Percentiles rank a stretch among this genome's conserved stretches.
These are phyloP conservation scores for Astreopora myriophthalma DNA, from an alignment of 64 coral and sea anemone species.

Conservation along the genomic window DNA sequence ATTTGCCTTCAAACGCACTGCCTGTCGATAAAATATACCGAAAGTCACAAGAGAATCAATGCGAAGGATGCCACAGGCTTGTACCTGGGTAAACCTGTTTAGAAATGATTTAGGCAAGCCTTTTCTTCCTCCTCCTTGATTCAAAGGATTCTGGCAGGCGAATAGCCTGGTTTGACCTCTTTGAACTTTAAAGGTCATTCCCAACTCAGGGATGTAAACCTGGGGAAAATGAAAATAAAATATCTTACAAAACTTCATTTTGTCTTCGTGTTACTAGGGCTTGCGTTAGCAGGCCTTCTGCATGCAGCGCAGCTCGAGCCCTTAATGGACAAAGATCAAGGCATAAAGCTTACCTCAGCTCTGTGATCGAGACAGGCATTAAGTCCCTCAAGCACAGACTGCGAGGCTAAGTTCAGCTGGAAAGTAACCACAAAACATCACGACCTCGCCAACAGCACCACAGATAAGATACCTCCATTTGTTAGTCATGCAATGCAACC, in stretches of 20 bases:
- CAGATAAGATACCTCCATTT: too few relatives aligned
- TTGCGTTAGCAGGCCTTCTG: too few relatives aligned
- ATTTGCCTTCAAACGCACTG: neutral
- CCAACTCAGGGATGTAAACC: slow-evolving; percentile 98
- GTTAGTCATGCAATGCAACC: too few relatives aligned
- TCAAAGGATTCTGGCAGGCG: slow-evolving; percentile 97
- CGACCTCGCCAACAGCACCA: neutral
- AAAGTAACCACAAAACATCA: neutral
- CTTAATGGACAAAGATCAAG: neutral
- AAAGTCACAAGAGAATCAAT: neutral
- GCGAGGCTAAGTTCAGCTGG: slow-evolving; percentile 94
- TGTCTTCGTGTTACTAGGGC: too few relatives aligned
- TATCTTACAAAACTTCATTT: too few relatives aligned
- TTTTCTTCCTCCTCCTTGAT: slow-evolving; percentile 96
- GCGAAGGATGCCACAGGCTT: neutral
- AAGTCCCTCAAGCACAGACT: slow-evolving; percentile 93
- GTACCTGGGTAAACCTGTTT: slow-evolving; percentile 96
- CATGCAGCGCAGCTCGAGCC: too few relatives aligned
- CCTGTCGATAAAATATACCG: neutral
- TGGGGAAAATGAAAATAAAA: slow-evolving; percentile 38
- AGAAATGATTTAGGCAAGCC: slow-evolving; percentile 97
- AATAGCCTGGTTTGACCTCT: slow-evolving; percentile 84
- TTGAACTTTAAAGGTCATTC: slow-evolving; percentile 86
- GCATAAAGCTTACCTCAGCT: slow-evolving; percentile 64
- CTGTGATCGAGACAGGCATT: slow-evolving; percentile 96